Percentiles rank a stretch among this genome's conserved stretches.
These are phyloP conservation scores for Ceyx melanurus DNA, from an alignment of 2,113 vertebrate species.

Conservation along the genomic window DNA sequence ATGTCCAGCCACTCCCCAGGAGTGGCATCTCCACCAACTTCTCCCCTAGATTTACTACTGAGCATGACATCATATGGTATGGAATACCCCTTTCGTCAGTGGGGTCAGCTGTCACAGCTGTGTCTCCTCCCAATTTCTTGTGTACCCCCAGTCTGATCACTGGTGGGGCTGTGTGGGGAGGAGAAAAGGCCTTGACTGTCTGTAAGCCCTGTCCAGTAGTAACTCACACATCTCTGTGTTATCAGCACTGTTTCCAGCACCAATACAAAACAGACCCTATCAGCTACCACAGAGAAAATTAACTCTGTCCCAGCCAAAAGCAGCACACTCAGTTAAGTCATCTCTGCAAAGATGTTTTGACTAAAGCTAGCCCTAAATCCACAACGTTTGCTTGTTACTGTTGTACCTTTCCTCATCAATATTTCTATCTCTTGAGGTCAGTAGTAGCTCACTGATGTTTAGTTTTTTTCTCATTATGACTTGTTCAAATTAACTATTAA, in stretches of 20 bases:
- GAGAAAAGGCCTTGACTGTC: not conserved
- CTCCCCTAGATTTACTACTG: not conserved
- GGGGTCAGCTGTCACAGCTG: not conserved
- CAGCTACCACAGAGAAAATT: not conserved
- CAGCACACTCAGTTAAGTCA: not conserved
- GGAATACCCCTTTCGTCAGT: not conserved
- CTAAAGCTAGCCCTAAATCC: not conserved
- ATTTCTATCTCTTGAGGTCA: not conserved
- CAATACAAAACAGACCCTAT: not conserved
- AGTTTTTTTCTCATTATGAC: not conserved
- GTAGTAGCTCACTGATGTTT: not conserved
- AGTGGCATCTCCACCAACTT: rapidly evolving
- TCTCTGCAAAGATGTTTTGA: not conserved
- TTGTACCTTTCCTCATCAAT: not conserved
- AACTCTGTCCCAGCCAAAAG: not conserved
- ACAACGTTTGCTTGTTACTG: not conserved
- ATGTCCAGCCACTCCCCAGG: not conserved
- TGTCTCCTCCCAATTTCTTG: not conserved
- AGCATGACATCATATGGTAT: rapidly evolving
- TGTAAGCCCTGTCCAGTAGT: not conserved
- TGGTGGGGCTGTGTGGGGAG: not conserved
- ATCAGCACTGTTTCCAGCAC: not conserved
- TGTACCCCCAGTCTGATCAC: rapidly evolving
- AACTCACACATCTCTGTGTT: not conserved
- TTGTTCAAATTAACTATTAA: not conserved